Evolutionary conservation across 1,140 invertebrate genomes (phyloP), one percentile per base, ranked within the genome.

Genomic region (Oppia nitens): DNA sequence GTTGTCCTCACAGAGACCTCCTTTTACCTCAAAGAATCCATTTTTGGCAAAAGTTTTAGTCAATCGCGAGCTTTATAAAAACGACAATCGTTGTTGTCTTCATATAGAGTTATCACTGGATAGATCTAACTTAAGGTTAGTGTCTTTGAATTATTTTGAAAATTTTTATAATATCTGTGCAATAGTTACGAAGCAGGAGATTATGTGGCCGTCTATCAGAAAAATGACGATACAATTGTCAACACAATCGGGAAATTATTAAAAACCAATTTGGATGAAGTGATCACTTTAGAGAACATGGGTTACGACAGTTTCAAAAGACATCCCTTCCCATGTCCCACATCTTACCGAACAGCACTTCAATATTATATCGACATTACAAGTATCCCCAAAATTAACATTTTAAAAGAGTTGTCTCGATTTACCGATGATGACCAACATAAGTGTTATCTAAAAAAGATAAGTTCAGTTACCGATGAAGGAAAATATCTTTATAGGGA

Each of bases 241-340:
- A 80, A 92, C 23, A 83, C 82, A 65, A 79, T 99, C 61, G 91
- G 88, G 17, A 74, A 85, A 68, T 72, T 91, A 54, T 81, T 92
- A n/a, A 78, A 77, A 24, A 78, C 81, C 2, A 79, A 98, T 71
- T 76, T 98, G 26, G 76, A 78, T 64, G 67, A 66, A 49, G 68
- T 77, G 4, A 74, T 79, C 62, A 74, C 73, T 27, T 66, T 79
- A 1, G 63, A 61, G 2, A 92, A 92, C 70, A 83, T 88, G 20
- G 89, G 93, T 72, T 84, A 93, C 73, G 94, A 98, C 68, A 93
- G 90, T 57, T 90, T 83, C 64, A 98, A 98, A 70, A 95, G 93
- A 68, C 83, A 96, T 76, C 95, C 95, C n/a, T 98, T 99, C 78
- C 95, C 95, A 0, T 98, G 93, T 69, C 96, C 96, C 0, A 92